These are phyloP conservation scores for Amblyornis subalaris DNA, from an alignment of 2,113 vertebrate genomes.

Conservation along the genomic window DNA sequence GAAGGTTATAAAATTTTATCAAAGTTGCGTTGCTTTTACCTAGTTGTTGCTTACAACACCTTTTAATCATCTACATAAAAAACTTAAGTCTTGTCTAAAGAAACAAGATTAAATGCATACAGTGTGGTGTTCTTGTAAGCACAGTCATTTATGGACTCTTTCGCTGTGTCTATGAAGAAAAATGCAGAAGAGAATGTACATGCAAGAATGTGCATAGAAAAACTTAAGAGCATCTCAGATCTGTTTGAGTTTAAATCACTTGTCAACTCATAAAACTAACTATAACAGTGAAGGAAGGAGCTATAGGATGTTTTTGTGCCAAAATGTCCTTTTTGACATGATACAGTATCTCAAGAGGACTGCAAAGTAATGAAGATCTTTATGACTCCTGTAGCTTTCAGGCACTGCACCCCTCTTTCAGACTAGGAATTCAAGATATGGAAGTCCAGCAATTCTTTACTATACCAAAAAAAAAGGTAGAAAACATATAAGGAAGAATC, in stretches of 20 bases:
- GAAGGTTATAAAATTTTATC: background rate
- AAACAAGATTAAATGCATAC: background rate
- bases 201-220: background rate
- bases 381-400: background rate
- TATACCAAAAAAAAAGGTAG: rapidly evolving
- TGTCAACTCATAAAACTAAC: background rate
- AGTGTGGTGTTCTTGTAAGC: background rate
- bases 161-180: background rate
- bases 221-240: background rate
- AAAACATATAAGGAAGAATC: background rate
- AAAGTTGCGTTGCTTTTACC: background rate
- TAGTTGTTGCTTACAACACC: background rate
- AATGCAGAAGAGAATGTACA: background rate
- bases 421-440: background rate
- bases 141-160: background rate
- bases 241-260: background rate
- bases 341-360: background rate
- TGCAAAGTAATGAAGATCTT: background rate
- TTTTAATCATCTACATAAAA: background rate
- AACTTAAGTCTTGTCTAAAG: background rate
- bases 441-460: background rate
- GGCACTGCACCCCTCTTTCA: background rate
- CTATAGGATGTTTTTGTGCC: background rate
- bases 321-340: background rate
- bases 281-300: rapidly evolving